Base-by-base conservation (phyloP, 2,888 invertebrate genomes). In the Biston betularia region DNA sequence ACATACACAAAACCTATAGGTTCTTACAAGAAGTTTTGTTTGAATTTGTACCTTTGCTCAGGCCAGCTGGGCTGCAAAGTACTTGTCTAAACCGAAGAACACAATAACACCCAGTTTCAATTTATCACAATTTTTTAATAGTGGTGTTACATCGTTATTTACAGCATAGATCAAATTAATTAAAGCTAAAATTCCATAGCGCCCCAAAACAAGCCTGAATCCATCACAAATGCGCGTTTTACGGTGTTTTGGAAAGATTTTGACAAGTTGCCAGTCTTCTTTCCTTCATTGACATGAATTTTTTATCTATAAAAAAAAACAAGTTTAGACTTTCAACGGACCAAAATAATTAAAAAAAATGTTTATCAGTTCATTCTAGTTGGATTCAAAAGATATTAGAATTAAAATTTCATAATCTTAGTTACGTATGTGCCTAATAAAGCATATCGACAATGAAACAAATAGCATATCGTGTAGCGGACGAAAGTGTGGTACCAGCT, bases 11-110 rank as follows among this genome's bases (percentile, higher is more conserved):
- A 14, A 35, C 14, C 8, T 46, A 33, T 50, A 11, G 7, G 34
- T n/a, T 33, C 7, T 12, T n/a, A 50, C 0, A 6, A n/a, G 50
- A 33, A n/a, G n/a, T 34, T 58, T 58, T 49, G 38, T 2, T 44
- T 78, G 78, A 11, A 52, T 35, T 40, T 34, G 48, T 59, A 65
- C 34, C 14, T 44, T n/a, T 48, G 14, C 34, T 75, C 76, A 75
- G 75, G 83, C 86, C 90, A 90, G 89, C 86, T 90, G 88, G 87
- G 80, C 75, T 80, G 81, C 82, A 12, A 70, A 80, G 78, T 80
- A 82, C 75, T 79, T 68, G 68, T 70, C 75, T 73, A 74, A 73
- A 71, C 56, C 75, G 66, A 79, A 72, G 72, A 78, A 71, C 76
- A 75, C 75, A 73, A 69, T 77, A 73, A 68, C 78, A 80, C 74